Evolutionary conservation across 2,113 vertebrate genomes (phyloP).

Genomic region (Setophaga coronata): DNA sequence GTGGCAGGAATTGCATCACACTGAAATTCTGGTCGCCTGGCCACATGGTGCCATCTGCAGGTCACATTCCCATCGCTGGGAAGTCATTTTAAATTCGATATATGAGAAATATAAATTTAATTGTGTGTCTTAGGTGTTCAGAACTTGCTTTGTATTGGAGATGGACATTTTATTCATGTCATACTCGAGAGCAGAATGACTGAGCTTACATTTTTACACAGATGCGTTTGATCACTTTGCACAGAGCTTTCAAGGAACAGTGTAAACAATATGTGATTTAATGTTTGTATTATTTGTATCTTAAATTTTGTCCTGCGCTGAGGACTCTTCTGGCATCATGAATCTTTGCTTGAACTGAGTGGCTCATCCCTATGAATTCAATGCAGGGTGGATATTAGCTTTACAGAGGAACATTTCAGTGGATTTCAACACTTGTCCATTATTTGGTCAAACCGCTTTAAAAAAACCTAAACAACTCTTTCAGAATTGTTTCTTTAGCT

Average conservation of each 20-base stretch:
- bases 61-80: fast-evolving
- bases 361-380: neutral
- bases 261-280: neutral
- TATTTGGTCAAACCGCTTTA: neutral
- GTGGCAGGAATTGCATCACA: neutral
- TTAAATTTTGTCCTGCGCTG: neutral
- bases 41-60: slow-evolving; percentile 40
- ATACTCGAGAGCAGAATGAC: neutral
- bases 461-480: neutral
- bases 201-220: neutral
- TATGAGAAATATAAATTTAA: neutral
- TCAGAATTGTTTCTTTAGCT: neutral
- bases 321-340: neutral
- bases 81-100: neutral
- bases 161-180: fast-evolving
- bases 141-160: neutral
- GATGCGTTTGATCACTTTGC: neutral
- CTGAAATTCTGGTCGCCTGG: neutral
- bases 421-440: neutral
- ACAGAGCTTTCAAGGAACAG: neutral
- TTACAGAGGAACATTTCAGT: neutral
- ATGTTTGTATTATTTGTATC: neutral
- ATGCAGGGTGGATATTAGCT: neutral
- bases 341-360: neutral
- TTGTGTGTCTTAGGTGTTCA: neutral